Conservation (phyloP, 2,888 invertebrate genomes). For the Dilophus febrilis region DNA sequence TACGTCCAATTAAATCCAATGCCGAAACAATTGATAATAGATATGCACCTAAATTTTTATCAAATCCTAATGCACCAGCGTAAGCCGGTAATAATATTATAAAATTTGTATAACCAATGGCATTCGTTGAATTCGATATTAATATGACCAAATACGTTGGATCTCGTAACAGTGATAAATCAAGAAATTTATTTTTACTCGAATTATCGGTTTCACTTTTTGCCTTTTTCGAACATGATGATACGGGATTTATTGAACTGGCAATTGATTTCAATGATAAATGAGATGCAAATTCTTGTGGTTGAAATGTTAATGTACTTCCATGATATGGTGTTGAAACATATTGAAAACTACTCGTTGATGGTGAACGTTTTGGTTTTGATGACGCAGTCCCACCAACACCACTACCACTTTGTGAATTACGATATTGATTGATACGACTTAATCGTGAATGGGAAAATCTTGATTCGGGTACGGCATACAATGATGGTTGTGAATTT, state of each 20-base stretch:
- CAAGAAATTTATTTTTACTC: constrained; percentile 52
- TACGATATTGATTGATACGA: constrained; percentile 15
- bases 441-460: constrained; percentile 15
- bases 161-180: constrained; percentile 52
- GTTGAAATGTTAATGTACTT: constrained; percentile 61
- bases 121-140: constrained; percentile 70
- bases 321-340: constrained; percentile 75
- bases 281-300: constrained; percentile 60
- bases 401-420: constrained; percentile 24
- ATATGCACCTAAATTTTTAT: constrained; percentile 52
- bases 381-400: no score
- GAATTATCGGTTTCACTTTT: constrained; percentile 21
- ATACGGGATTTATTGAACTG: constrained; percentile 35
- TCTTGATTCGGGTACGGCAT: constrained; percentile 51
- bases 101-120: constrained; percentile 75
- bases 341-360: constrained; percentile 68
- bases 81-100: constrained; percentile 66
- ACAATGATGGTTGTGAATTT: constrained; percentile 46
- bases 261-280: constrained; percentile 53
- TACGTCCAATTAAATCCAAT: constrained; percentile 63
- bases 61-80: constrained; percentile 50
- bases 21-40: constrained; percentile 65
- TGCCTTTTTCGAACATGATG: constrained; percentile 16
- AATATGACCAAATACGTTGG: constrained; percentile 67
- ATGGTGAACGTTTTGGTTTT: constrained; percentile 49